phyloP scores from a whole-genome alignment of 2,113 vertebrate species.

The Apaloderma vittatum region DNA sequence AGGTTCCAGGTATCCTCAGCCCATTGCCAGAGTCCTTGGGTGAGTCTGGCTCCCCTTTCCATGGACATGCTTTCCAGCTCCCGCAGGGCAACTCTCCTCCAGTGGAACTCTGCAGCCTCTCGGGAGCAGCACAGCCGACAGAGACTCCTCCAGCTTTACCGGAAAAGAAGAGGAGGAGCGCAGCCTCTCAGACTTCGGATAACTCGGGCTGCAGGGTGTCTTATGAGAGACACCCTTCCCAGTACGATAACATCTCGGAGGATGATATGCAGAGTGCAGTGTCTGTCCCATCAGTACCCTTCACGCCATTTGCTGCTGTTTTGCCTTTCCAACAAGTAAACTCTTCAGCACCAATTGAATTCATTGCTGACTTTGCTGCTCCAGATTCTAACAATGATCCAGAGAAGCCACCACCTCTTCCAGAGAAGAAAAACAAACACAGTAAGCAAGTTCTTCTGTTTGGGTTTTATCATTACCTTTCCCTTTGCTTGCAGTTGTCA shows the following conservation, averaged over 20 bases:
- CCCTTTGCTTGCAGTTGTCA: background rate
- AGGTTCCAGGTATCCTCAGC: conserved; percentile 84
- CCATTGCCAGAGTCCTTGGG: conserved; percentile 91
- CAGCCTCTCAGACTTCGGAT: conserved; percentile 80
- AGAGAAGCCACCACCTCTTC: conserved; percentile 92
- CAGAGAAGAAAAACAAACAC: conserved; percentile 96
- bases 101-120: conserved; percentile 57
- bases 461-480: background rate
- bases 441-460: conserved; percentile 83
- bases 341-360: conserved; percentile 77
- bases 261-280: conserved; percentile 83
- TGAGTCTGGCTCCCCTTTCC: conserved; percentile 88
- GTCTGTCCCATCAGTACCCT: conserved; percentile 65
- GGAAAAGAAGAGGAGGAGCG: conserved; percentile 93
- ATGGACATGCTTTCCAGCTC: conserved; percentile 85
- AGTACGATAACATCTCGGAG: conserved; percentile 93
- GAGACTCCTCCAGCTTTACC: conserved; percentile 92
- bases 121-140: conserved; percentile 6
- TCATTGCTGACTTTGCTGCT: conserved; percentile 81
- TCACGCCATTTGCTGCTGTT: conserved; percentile 85
- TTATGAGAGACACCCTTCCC: conserved; percentile 92
- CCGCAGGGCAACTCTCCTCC: conserved; percentile 65
- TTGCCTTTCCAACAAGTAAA: conserved; percentile 88
- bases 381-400: conserved; percentile 80
- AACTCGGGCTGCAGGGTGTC: conserved; percentile 77